Percentiles rank a stretch among this genome's conserved stretches.
phyloP scores from a whole-genome alignment of 2,113 vertebrate genomes.

The Syrmaticus mikado region DNA sequence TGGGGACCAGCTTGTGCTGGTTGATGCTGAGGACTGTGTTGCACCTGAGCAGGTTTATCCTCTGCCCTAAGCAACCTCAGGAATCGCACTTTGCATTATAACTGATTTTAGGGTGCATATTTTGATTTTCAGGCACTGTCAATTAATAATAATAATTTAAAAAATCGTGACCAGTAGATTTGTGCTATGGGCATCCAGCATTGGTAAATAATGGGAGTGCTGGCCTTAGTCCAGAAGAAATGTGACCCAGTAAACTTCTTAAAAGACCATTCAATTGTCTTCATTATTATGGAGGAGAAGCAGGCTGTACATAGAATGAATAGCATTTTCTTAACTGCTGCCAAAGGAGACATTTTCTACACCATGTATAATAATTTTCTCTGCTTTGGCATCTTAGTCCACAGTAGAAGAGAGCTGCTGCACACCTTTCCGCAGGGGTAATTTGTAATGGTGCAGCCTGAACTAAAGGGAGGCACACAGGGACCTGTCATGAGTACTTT shows the following conservation, averaged over 20 bases:
- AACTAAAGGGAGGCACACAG: background rate
- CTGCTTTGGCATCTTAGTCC: background rate
- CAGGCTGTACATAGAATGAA: slow-evolving; percentile 38
- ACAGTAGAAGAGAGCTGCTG: background rate
- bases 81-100: background rate
- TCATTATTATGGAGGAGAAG: slow-evolving; percentile 39
- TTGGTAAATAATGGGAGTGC: background rate
- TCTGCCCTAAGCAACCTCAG: background rate
- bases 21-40: background rate
- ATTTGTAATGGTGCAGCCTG: background rate
- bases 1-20: background rate
- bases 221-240: slow-evolving; percentile 57
- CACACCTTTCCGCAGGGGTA: background rate
- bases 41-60: background rate
- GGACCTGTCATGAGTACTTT: background rate
- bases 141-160: background rate
- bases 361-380: slow-evolving; percentile 1
- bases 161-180: background rate
- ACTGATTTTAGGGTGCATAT: background rate
- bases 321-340: slow-evolving; percentile 44
- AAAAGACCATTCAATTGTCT: slow-evolving; percentile 24
- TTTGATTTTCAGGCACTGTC: background rate
- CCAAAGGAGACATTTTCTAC: slow-evolving; percentile 49
- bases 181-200: background rate
- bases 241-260: slow-evolving; percentile 67